phyloP scores from a whole-genome alignment of 2,113 vertebrate species.

The Phrynocephalus versicolor region DNA sequence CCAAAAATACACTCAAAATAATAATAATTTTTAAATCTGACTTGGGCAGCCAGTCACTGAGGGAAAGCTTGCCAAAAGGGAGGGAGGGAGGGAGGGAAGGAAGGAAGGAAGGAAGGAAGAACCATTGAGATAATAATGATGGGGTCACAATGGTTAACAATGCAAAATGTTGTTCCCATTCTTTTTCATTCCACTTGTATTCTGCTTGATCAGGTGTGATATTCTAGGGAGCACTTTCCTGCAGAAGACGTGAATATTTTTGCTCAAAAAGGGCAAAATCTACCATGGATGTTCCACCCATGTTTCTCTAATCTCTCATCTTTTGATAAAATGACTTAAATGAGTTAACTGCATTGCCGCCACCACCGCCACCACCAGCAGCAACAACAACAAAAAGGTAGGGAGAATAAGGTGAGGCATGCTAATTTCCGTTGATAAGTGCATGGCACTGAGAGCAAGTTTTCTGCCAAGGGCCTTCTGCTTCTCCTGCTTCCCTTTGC shows the following conservation, averaged over 20 bases:
- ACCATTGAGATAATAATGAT: conserved; percentile 62
- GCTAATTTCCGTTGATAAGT: conserved; percentile 61
- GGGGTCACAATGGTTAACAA: conserved; percentile 55
- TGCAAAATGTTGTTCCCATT: conserved; percentile 50
- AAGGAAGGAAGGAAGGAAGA: conserved; percentile 45
- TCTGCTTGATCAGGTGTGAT: conserved; percentile 56
- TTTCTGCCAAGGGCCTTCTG: conserved; percentile 67
- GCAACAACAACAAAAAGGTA: neutral
- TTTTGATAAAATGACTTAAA: conserved; percentile 55
- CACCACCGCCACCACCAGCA: neutral
- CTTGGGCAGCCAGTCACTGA: too few species aligned
- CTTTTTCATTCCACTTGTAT: conserved; percentile 19
- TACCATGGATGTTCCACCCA: conserved; percentile 16
- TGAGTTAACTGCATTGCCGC: too few species aligned
- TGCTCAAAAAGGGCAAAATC: conserved; percentile 46
- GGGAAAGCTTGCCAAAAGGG: too few species aligned
- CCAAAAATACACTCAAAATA: too few species aligned
- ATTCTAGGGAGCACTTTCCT: conserved; percentile 53
- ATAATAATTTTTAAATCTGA: too few species aligned
- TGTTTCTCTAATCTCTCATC: conserved; percentile 24
- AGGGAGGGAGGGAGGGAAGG: neutral
- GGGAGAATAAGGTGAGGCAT: conserved; percentile 34
- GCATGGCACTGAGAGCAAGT: conserved; percentile 67
- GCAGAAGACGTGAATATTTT: conserved; percentile 44
- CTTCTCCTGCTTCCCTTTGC: conserved; percentile 64